phyloP scores from a whole-genome alignment of 1,140 invertebrate species.

The Calliopsis andreniformis region DNA sequence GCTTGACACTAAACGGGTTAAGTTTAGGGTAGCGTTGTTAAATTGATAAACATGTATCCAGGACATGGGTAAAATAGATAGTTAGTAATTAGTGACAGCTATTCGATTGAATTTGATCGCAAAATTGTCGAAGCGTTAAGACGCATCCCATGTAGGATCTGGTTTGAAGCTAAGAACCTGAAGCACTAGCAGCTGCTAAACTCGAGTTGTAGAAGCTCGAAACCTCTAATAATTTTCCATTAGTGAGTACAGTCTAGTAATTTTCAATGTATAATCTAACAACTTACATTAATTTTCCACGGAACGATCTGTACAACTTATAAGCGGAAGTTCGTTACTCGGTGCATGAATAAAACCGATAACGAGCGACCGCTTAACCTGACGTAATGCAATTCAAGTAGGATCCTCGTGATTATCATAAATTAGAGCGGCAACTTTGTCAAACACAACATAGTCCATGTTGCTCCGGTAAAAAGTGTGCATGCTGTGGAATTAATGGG shows the following conservation, averaged over 20 bases:
- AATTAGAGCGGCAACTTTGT: constrained; percentile 38
- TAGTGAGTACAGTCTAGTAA: not conserved
- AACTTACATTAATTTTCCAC: constrained; percentile 29
- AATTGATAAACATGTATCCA: no score
- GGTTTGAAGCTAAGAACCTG: no score
- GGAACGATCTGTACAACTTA: constrained; percentile 36
- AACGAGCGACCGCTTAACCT: constrained; percentile 40
- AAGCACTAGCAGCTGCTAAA: no score
- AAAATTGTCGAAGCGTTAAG: no score
- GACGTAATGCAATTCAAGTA: constrained; percentile 43
- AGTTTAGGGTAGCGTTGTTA: no score
- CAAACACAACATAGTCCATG: constrained; percentile 28
- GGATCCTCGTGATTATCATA: constrained; percentile 46
- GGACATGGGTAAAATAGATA: no score
- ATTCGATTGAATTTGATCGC: no score
- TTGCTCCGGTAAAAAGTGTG: constrained; percentile 17
- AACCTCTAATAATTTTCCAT: constrained; percentile 5
- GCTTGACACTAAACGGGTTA: no score
- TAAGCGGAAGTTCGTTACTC: constrained; percentile 39
- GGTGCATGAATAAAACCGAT: constrained; percentile 48
- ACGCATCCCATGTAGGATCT: no score
- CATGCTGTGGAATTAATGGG: constrained; percentile 27
- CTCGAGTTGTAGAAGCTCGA: no score
- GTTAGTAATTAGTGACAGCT: no score
- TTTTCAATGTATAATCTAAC: constrained; percentile 29